Evolutionary conservation across 2,113 vertebrate species (phyloP).

Genomic region (Ctenodactylus gundi): DNA sequence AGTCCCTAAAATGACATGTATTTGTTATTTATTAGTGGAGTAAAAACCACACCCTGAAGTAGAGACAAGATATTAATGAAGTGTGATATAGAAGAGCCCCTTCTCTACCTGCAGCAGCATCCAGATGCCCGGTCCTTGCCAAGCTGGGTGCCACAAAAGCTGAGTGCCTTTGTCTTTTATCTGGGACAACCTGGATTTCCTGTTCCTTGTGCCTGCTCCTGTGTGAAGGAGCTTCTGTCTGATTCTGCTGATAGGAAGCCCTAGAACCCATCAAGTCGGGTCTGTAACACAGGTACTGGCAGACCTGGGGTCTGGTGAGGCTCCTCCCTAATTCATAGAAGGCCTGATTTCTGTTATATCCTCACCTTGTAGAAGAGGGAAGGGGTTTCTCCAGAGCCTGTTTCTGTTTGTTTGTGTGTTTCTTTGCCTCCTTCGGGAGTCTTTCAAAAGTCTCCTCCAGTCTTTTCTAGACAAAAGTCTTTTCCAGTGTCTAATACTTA

Average conservation of each 20-base stretch:
- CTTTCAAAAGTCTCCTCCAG: too few relatives aligned
- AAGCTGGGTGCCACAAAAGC: background rate
- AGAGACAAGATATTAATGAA: too few relatives aligned
- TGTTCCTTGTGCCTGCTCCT: background rate
- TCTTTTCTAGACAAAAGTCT: background rate
- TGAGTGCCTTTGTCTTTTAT: background rate
- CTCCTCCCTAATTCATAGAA: background rate
- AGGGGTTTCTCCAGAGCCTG: background rate
- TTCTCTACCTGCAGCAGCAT: too few relatives aligned
- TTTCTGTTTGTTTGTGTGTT: background rate
- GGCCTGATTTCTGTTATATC: background rate
- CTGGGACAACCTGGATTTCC: background rate
- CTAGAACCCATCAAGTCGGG: background rate
- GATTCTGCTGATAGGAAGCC: background rate
- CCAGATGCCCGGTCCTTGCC: too few relatives aligned
- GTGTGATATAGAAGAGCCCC: too few relatives aligned
- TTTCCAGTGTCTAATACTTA: background rate
- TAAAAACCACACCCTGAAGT: background rate
- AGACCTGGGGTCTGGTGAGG: background rate
- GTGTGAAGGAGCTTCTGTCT: background rate
- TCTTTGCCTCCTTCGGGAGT: too few relatives aligned
- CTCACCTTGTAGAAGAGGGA: background rate
- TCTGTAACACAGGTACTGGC: background rate
- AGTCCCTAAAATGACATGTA: background rate
- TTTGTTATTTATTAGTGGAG: background rate